phyloP scores from a whole-genome alignment of 1,140 invertebrate species.

The Drosophila kanapiae region DNA sequence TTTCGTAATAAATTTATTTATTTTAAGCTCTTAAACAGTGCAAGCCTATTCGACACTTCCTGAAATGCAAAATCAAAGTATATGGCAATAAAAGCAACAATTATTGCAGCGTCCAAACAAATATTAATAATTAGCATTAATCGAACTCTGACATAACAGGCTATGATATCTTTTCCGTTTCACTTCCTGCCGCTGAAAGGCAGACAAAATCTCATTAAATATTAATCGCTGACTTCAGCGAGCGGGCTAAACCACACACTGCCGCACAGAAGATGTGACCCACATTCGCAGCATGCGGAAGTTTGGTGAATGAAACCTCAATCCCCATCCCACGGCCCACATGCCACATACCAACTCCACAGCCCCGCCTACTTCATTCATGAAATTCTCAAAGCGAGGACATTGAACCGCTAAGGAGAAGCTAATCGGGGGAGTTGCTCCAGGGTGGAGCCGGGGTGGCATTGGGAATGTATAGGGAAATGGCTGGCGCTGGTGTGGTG shows the following conservation, averaged over 20 bases:
- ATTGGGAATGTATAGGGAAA: background rate
- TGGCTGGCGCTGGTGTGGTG: conserved; percentile 18
- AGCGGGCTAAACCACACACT: conserved; percentile 15
- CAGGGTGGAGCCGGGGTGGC: background rate
- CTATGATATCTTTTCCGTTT: background rate
- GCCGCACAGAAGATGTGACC: conserved; percentile 50
- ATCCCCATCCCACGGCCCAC: background rate
- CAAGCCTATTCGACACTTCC: too few relatives aligned
- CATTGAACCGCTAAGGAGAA: conserved; percentile 69
- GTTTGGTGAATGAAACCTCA: conserved; percentile 61
- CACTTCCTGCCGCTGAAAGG: conserved; percentile 29
- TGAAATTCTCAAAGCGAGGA: conserved; percentile 65
- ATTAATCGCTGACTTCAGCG: conserved; percentile 44
- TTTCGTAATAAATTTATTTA: background rate
- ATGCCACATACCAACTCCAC: conserved; percentile 16
- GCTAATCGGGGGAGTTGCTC: conserved; percentile 68
- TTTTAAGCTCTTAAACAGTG: background rate
- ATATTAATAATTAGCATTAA: background rate
- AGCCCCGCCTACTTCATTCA: conserved; percentile 60
- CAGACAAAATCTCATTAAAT: conserved; percentile 42
- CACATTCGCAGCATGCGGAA: conserved; percentile 68
- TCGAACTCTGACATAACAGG: conserved; percentile 3
- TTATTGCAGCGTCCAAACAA: background rate
- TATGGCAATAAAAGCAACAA: background rate
- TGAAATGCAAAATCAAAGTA: background rate